Conservation (phyloP, 2,113 vertebrate species). For the Thinocorus orbignyianus region DNA sequence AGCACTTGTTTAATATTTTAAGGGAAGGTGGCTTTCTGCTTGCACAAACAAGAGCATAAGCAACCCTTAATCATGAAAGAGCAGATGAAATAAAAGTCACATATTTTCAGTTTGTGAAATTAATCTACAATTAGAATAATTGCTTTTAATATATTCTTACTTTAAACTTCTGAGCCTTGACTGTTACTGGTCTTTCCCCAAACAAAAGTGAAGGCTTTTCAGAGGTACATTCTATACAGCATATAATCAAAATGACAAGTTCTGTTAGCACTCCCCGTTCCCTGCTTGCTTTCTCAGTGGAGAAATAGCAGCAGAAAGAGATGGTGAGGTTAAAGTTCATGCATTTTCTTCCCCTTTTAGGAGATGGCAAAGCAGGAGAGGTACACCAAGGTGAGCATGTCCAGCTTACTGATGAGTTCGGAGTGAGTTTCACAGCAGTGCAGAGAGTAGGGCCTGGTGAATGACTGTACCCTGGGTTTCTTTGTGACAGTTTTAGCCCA, state of each 20-base stretch:
- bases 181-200: neutral
- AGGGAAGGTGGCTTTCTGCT: neutral
- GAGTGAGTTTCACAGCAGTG: accelerated
- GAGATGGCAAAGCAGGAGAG: neutral
- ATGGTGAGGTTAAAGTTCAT: neutral
- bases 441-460: neutral
- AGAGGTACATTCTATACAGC: neutral
- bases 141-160: neutral
- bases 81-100: neutral
- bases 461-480: neutral
- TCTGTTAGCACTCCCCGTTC: neutral
- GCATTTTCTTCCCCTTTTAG: neutral
- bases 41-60: neutral
- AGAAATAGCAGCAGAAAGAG: neutral
- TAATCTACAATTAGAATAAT: neutral
- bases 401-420: neutral
- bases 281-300: neutral
- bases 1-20: neutral
- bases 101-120: neutral
- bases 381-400: accelerated
- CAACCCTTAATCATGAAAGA: neutral
- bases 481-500: neutral
- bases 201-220: neutral
- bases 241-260: accelerated
- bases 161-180: neutral